Base-by-base conservation (phyloP, 2,797 vertebrate species). In the Rhodeus uyekii region DNA sequence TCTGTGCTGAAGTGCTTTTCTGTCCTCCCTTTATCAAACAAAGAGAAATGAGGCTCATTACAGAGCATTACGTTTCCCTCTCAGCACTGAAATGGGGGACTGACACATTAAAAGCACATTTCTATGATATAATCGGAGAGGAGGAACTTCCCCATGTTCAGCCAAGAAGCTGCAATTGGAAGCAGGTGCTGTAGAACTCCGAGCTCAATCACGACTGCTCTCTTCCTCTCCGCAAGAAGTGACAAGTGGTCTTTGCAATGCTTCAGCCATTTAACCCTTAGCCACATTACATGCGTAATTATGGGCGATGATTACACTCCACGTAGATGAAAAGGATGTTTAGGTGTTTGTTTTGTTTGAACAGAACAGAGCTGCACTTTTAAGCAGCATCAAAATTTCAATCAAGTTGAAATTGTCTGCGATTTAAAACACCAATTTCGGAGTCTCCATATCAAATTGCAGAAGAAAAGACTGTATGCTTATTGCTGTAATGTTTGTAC, bases 31-130 rank as follows among this genome's bases (percentile, higher is more conserved):
- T 32, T 55, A 60, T 89, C 84, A 86, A 79, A 75, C 89, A 88
- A 87, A 87, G 86, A 85, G 69, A 79, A 50, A 89, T 90, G 88
- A 67, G 65, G 16, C 79, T 87, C 89, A 87, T 89, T 90, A 88
- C 80, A 55, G 64, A 82, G 75, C 76, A 87, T 84, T 80, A 55
- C 42, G 22, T 74, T 65, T 24, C 34, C 60, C 24, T 32, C 19
- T 48, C 36, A 79, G 58, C 5, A 1, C 80, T 76, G 39, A 65
- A 78, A 81, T 68, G 53, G 84, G 71, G 78, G 61, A 55, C 39
- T 58, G 67, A 34, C 32, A 67, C 73, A 83, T 84, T 87, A 83
- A 81, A 85, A 80, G 64, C 68, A 53, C 68, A 82, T 60, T 80
- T 80, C 44, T 44, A 73, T 69, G 87, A 83, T 84, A 83, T 32